Evolutionary conservation across 2,888 invertebrate species (phyloP).

Genomic region (Gastracanthus pulcherrimus): DNA sequence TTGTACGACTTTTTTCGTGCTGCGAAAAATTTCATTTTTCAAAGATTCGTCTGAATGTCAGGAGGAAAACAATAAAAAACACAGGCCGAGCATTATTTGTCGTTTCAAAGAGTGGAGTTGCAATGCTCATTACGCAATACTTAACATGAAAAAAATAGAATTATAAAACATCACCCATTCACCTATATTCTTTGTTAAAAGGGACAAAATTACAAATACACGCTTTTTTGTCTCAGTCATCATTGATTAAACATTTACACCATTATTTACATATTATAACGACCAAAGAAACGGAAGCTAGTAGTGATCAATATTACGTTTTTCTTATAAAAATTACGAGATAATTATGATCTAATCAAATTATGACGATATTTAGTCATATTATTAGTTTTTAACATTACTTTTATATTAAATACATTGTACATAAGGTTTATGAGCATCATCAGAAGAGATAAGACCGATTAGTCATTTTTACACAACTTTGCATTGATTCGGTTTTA

Average conservation of each 20-base stretch:
- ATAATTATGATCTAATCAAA: constrained; percentile 48
- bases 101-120: constrained; percentile 21
- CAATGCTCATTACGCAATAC: constrained; percentile 14
- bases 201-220: constrained; percentile 70
- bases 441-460: constrained; percentile 42
- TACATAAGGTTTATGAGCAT: constrained; percentile 56
- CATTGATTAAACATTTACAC: constrained; percentile 71
- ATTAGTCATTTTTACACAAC: constrained; percentile 42
- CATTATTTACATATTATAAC: constrained; percentile 62
- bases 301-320: constrained; percentile 48
- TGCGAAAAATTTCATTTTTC: constrained; percentile 37
- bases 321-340: constrained; percentile 46
- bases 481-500: constrained; percentile 28
- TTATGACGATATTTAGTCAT: constrained; percentile 39
- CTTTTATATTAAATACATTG: constrained; percentile 49
- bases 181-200: constrained; percentile 34
- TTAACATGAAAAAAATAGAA: constrained; percentile 52
- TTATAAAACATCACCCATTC: constrained; percentile 61
- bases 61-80: constrained; percentile 16
- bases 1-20: constrained; percentile 59
- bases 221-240: constrained; percentile 64
- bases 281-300: constrained; percentile 55
- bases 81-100: constrained; percentile 12
- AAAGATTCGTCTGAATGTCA: not conserved
- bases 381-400: constrained; percentile 45